Conservation (phyloP, 2,888 invertebrate species). For the Epinotia nisella region DNA sequence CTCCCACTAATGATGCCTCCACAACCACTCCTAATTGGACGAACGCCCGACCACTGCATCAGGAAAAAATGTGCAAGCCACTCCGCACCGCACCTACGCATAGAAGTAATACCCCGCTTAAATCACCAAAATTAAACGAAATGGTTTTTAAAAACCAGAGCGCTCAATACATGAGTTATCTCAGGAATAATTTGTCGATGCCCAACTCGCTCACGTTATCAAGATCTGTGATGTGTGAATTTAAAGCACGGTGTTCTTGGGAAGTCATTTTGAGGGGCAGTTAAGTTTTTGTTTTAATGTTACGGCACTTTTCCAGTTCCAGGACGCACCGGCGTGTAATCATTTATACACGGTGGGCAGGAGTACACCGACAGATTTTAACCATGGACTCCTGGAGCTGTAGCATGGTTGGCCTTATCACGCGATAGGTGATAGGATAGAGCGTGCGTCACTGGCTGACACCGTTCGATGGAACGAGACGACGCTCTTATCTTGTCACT, state of each 20-base stretch:
- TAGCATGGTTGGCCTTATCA: too few relatives aligned
- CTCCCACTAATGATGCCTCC: conserved; percentile 78
- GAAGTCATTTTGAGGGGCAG: conserved; percentile 53
- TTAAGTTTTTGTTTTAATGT: conserved; percentile 55
- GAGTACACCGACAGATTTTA: too few relatives aligned
- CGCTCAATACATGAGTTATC: conserved; percentile 61
- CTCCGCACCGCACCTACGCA: conserved; percentile 51
- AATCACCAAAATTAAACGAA: conserved; percentile 60
- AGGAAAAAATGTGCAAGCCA: conserved; percentile 70
- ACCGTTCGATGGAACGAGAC: too few relatives aligned
- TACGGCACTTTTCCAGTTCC: conserved; percentile 52
- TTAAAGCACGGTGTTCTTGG: conserved; percentile 64
- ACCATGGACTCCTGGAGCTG: too few relatives aligned
- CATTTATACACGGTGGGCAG: too few relatives aligned
- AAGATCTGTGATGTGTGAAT: conserved; percentile 72
- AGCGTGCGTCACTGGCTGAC: too few relatives aligned
- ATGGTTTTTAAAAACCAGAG: conserved; percentile 57
- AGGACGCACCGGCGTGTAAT: conserved; percentile 37
- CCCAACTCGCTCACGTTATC: conserved; percentile 64
- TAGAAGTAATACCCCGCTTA: conserved; percentile 54
- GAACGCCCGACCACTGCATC: conserved; percentile 66
- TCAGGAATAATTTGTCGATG: conserved; percentile 66
- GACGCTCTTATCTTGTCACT: too few relatives aligned
- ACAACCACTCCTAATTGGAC: conserved; percentile 81
- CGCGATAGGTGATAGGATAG: too few relatives aligned